Percentiles rank a stretch among this genome's conserved stretches.
Evolutionary conservation across 2,113 vertebrate species (phyloP).

Genomic region (Macquaria ambigua): DNA sequence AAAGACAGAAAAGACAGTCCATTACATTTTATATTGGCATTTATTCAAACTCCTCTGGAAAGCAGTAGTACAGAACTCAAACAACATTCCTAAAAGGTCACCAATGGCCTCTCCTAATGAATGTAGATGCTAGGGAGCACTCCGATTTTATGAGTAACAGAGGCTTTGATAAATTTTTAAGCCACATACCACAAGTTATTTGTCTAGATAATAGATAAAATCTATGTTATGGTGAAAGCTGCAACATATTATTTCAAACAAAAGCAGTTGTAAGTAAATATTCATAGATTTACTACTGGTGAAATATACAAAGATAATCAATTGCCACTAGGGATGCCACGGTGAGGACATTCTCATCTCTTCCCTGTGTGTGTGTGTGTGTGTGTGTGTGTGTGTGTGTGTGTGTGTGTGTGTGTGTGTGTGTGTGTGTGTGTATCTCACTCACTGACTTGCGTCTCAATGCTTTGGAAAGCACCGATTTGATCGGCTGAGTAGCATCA

Average conservation of each 20-base stretch:
- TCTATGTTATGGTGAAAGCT: neutral
- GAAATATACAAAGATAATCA: neutral
- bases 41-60: neutral
- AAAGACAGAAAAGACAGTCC: conserved; percentile 21
- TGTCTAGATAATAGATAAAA: neutral
- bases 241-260: neutral
- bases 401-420: too few species aligned
- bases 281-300: neutral
- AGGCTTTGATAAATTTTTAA: neutral
- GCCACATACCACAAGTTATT: neutral
- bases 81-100: neutral
- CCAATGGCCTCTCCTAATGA: neutral
- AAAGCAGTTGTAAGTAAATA: neutral
- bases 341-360: too few species aligned
- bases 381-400: too few species aligned
- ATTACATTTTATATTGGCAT: neutral
- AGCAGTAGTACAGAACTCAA: neutral
- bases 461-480: too few species aligned
- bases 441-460: too few species aligned
- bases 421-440: too few species aligned
- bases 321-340: too few species aligned
- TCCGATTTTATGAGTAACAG: too few species aligned
- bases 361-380: too few species aligned
- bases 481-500: too few species aligned
- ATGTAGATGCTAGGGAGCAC: neutral